Evolutionary conservation across 2,113 vertebrate species (phyloP).

Genomic region (Paracanthobrama guichenoti): DNA sequence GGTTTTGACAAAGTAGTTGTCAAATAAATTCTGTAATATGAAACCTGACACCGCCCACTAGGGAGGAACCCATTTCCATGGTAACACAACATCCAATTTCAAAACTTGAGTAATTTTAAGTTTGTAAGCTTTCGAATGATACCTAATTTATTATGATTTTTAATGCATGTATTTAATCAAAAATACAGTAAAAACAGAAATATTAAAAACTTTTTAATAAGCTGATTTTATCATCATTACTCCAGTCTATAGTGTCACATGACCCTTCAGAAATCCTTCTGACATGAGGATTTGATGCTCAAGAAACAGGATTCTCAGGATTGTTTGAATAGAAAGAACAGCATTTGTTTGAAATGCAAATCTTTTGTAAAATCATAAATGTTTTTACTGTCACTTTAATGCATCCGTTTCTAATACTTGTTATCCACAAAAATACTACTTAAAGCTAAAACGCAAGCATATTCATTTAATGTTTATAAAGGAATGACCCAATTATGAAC

Average conservation of each 20-base stretch:
- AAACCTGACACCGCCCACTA: too few relatives aligned
- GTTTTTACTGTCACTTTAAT: neutral
- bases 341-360: neutral
- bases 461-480: slow-evolving; percentile 2
- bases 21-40: too few relatives aligned
- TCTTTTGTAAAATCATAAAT: neutral
- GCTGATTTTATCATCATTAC: neutral
- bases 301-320: neutral
- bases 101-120: too few relatives aligned
- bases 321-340: neutral
- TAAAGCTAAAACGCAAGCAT: neutral
- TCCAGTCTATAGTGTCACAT: neutral
- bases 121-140: too few relatives aligned
- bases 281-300: neutral
- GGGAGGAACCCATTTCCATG: too few relatives aligned
- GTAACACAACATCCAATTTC: too few relatives aligned
- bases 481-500: slow-evolving; percentile 59
- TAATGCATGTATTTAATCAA: neutral
- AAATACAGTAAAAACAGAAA: neutral
- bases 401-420: neutral
- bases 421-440: too few relatives aligned
- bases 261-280: neutral
- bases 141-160: too few relatives aligned
- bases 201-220: too few relatives aligned
- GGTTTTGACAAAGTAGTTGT: too few relatives aligned